Conservation (phyloP, 2,888 invertebrate genomes). For the Cheilosia soror region DNA sequence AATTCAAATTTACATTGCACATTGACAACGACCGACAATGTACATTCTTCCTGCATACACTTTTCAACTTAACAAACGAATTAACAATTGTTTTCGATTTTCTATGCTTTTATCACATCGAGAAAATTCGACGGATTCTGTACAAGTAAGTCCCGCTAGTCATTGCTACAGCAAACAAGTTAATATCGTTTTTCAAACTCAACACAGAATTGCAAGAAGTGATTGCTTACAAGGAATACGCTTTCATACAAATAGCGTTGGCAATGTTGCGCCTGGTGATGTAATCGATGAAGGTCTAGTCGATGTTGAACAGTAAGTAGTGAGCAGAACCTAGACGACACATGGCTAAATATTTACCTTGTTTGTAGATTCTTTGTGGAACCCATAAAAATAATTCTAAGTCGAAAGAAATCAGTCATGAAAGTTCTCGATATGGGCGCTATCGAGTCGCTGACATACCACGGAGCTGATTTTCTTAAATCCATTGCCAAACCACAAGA, state of each 20-base stretch:
- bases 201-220: constrained; percentile 81
- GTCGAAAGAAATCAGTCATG: constrained; percentile 81
- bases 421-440: constrained; percentile 82
- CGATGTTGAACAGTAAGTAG: constrained; percentile 82
- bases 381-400: constrained; percentile 81
- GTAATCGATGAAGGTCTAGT: constrained; percentile 80
- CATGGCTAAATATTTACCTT: neutral
- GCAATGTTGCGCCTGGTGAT: constrained; percentile 80
- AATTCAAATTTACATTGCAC: constrained; percentile 82
- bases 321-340: no score
- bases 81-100: constrained; percentile 82
- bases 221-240: constrained; percentile 82
- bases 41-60: constrained; percentile 81
- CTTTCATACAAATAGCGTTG: constrained; percentile 82
- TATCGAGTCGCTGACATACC: constrained; percentile 82
- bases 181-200: neutral
- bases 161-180: neutral
- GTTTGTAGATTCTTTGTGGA: constrained; percentile 81
- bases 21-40: constrained; percentile 82
- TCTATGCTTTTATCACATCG: constrained; percentile 82
- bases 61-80: constrained; percentile 81
- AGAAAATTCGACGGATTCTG: constrained; percentile 82
- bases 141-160: constrained; percentile 79
- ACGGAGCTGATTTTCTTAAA: constrained; percentile 82
- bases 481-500: constrained; percentile 84